Evolutionary conservation across 2,888 invertebrate genomes (phyloP).

Genomic region (Clepsis dumicolana): DNA sequence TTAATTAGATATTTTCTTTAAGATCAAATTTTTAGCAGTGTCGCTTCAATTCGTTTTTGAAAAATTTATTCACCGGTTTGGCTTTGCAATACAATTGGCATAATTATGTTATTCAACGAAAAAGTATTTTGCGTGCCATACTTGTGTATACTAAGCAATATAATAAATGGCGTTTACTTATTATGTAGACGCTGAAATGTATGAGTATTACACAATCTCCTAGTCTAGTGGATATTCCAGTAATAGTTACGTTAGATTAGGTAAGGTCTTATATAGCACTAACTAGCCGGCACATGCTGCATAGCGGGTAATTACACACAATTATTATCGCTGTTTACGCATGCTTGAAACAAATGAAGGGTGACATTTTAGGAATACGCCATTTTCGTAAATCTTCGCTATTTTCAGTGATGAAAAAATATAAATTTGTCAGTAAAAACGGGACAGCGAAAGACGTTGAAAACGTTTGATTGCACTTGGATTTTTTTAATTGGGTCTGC

Average conservation of each 20-base stretch:
- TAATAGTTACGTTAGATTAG: constrained; percentile 69
- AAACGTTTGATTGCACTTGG: background rate
- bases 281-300: constrained; percentile 12
- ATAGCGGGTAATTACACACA: constrained; percentile 29
- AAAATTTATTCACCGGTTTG: background rate
- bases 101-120: background rate
- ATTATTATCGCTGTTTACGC: constrained; percentile 27
- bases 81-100: background rate
- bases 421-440: background rate
- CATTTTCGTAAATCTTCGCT: background rate
- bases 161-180: constrained; percentile 6
- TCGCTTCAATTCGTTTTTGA: background rate
- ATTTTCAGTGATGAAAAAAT: background rate
- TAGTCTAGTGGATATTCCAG: constrained; percentile 51
- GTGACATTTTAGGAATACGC: background rate
- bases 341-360: background rate
- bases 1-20: too few relatives aligned
- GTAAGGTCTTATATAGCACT: constrained; percentile 70
- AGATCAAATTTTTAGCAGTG: background rate
- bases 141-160: background rate
- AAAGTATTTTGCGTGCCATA: background rate
- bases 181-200: constrained; percentile 28
- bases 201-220: constrained; percentile 52
- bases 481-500: background rate
- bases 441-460: background rate